Evolutionary conservation across 2,113 vertebrate species (phyloP), one percentile per base, ranked within the genome.

Genomic region (Zosterops pallidus): DNA sequence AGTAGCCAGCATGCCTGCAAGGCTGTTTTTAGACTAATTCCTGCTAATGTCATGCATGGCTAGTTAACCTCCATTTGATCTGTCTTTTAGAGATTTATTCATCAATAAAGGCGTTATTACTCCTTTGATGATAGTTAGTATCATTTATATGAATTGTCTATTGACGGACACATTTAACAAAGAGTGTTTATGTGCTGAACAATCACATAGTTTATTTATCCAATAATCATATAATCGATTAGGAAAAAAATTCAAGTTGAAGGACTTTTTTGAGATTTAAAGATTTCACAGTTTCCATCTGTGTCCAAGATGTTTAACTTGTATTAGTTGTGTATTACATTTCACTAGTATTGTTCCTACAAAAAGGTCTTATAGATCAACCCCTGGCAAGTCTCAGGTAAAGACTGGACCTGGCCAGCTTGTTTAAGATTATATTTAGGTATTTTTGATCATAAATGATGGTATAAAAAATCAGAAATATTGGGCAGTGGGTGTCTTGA

Each of bases 81-180:
- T 96, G 97, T 98, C 98, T 96, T 97, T 97, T 87, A 81, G 95
- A 98, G 97, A 98, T 98, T 98, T 98, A 98, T 98, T 98, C 95
- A 97, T 97, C 97, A 98, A 98, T 98, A 98, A 98, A 98, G 94
- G 94, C 12, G 69, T 97, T 97, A 98, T 97, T 96, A 92, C 93
- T 94, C 97, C 97, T 97, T 79, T 80, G 97, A 97, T 92, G 95
- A 96, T 97, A 97, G 97, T 96, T 97, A 97, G 96, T 97, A 96
- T 96, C 97, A 96, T 96, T 95, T 94, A 71, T 96, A 98, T 96
- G 97, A 98, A 96, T 97, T 97, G 92, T 97, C 97, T 97, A 92
- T 97, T 85, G 95, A 97, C 3, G 85, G 93, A 95, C 95, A 95
- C 92, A 94, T 95, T 96, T 93, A 96, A 97, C 77, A 86, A 95